Evolutionary conservation across 2,797 vertebrate species (phyloP).

Genomic region (Morelia viridis): DNA sequence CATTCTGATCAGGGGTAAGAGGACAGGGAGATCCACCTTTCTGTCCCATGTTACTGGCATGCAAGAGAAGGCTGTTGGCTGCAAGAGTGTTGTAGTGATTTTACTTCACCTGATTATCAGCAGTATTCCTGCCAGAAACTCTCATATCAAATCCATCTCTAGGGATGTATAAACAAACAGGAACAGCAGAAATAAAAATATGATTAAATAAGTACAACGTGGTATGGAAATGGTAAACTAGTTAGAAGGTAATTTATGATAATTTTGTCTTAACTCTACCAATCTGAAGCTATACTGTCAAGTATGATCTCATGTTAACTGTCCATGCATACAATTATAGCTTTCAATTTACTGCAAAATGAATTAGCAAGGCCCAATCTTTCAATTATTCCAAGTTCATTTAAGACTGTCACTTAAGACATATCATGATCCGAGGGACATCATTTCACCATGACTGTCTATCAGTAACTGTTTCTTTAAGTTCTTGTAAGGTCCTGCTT

Average conservation of each 20-base stretch:
- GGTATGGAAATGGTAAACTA: not conserved
- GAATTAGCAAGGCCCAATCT: not conserved
- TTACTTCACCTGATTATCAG: not conserved
- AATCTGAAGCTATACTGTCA: not conserved
- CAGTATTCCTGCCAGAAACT: not conserved
- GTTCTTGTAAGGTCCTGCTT: too few species aligned
- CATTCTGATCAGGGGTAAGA: not conserved
- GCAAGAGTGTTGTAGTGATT: not conserved
- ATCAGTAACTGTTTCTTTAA: too few species aligned
- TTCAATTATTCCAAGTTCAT: not conserved
- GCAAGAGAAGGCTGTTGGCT: accelerated
- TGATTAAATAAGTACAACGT: not conserved
- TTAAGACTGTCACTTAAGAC: too few species aligned
- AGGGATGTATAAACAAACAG: not conserved
- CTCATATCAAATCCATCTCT: too few species aligned
- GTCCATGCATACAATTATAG: not conserved
- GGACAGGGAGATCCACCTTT: not conserved
- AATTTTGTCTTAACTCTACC: not conserved
- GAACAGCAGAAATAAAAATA: not conserved
- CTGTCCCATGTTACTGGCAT: not conserved
- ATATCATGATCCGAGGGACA: too few species aligned
- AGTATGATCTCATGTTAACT: not conserved
- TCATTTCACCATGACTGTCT: too few species aligned
- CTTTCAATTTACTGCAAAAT: not conserved
- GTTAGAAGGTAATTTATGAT: not conserved